Percentiles rank a stretch among this genome's conserved stretches.
These are phyloP conservation scores for Trinectes maculatus DNA, from an alignment of 2,113 vertebrate genomes.

Conservation along the genomic window DNA sequence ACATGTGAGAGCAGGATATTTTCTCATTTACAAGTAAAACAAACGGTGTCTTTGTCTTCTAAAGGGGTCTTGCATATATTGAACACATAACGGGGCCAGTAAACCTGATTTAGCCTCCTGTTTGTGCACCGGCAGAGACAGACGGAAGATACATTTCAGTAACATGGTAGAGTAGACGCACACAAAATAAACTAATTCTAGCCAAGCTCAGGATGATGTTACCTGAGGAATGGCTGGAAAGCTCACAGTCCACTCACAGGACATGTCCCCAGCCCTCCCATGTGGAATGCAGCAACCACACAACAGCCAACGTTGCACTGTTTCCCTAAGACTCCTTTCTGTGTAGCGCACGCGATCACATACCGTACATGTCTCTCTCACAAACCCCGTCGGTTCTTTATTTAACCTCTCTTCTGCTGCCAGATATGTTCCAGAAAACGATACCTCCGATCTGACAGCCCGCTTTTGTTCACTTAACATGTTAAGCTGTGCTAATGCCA, in stretches of 20 bases:
- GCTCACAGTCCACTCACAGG: constrained; percentile 50
- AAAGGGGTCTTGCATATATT: constrained; percentile 11
- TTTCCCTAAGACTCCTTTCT: constrained; percentile 50
- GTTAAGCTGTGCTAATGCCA: constrained; percentile 47
- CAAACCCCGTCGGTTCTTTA: constrained; percentile 37
- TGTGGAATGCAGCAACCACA: constrained; percentile 49
- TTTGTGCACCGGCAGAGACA: constrained; percentile 35
- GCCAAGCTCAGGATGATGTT: constrained; percentile 64
- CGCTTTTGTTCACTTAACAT: constrained; percentile 55
- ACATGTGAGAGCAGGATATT: constrained; percentile 31
- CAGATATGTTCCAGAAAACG: constrained; percentile 34
- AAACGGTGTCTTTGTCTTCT: constrained; percentile 42
- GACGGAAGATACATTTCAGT: constrained; percentile 59
- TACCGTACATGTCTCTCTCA: constrained; percentile 9
- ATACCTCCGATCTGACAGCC: constrained; percentile 31
- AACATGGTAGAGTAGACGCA: constrained; percentile 40
- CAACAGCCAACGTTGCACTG: constrained; percentile 18
- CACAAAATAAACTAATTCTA: constrained; percentile 60
- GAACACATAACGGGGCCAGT: constrained; percentile 10
- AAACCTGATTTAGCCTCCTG: constrained; percentile 50
- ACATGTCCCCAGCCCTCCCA: constrained; percentile 53
- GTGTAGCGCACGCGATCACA: constrained; percentile 11
- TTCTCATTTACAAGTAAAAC: constrained; percentile 38
- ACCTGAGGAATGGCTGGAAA: constrained; percentile 64
- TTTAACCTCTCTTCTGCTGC: constrained; percentile 29